phyloP scores from a whole-genome alignment of 2,797 vertebrate genomes.

The Sarcoramphus papa region DNA sequence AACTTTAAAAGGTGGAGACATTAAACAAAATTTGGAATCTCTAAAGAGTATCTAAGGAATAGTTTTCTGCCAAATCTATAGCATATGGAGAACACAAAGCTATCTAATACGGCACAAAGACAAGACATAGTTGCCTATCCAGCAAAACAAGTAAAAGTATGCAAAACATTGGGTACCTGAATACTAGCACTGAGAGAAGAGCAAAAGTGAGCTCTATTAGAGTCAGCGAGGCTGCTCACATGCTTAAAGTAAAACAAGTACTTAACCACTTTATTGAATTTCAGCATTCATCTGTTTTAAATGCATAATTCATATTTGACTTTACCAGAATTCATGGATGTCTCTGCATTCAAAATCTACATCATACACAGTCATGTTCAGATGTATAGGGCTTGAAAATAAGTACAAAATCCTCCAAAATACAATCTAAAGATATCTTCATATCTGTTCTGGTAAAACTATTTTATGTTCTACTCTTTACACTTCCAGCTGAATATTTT shows the following conservation, averaged over 20 bases:
- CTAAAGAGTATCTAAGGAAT: neutral
- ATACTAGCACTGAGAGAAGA: neutral
- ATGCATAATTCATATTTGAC: neutral
- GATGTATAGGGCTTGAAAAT: neutral
- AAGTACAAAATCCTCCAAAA: neutral
- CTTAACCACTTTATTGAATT: neutral
- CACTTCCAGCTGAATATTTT: neutral
- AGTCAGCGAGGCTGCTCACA: neutral
- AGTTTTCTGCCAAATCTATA: neutral
- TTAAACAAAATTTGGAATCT: neutral
- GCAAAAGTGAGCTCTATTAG: neutral
- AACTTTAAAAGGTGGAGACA: neutral
- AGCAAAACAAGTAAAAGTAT: neutral
- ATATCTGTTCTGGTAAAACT: neutral
- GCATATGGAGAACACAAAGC: neutral
- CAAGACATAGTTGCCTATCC: neutral
- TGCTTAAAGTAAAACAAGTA: neutral
- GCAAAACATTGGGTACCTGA: neutral
- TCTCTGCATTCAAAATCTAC: neutral
- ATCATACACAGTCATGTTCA: neutral
- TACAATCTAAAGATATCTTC: neutral
- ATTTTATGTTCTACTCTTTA: neutral
- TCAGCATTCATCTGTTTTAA: neutral
- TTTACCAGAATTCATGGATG: neutral
- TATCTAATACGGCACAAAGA: neutral